Evolutionary conservation across 2,113 vertebrate species (phyloP), one percentile per base, ranked within the genome.

Genomic region (Talpa occidentalis): DNA sequence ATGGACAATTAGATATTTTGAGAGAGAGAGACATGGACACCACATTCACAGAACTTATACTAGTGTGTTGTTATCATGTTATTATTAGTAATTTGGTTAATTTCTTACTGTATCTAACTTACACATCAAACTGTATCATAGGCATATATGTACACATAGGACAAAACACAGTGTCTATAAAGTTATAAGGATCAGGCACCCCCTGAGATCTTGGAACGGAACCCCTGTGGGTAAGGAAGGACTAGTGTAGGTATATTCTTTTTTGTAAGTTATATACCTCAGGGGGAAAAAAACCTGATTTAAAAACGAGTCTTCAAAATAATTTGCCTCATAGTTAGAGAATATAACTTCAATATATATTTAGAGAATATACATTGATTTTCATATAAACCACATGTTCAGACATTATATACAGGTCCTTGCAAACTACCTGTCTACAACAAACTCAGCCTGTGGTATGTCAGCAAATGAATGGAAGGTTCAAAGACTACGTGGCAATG

Each of bases 401-500:
- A 32, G 59, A 81, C n/a, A 96, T 70, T 87, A 80, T 80, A 83
- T 83, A 26, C 35, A 81, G 42, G 88, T 56, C 28, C 64, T 73
- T 49, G 77, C 28, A 88, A 93, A 54, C 47, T 11, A 83, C 19
- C 67, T 10, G n/a, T 70, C 37, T 78, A 78, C 3, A 88, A 28
- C 72, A 88, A 69, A 88, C 81, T 83, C 47, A 90, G 28, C 80
- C 5, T 54, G 21, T 56, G 49, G 22, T 24, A 56, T 90, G 6
- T 52, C 88, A 67, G 40, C 72, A 94, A 92, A 78, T 79, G 62
- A 93, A 90, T n/a, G 35, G 84, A 35, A 77, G 90, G 78, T 85
- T 85, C 54, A 32, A 76, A 92, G 30, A 89, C n/a, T n/a, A 47
- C 26, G 30, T 28, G 35, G 60, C 64, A 78, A 37, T 54, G 35